Evolutionary conservation across 2,888 invertebrate genomes (phyloP).

Genomic region (Pammene fasciana): DNA sequence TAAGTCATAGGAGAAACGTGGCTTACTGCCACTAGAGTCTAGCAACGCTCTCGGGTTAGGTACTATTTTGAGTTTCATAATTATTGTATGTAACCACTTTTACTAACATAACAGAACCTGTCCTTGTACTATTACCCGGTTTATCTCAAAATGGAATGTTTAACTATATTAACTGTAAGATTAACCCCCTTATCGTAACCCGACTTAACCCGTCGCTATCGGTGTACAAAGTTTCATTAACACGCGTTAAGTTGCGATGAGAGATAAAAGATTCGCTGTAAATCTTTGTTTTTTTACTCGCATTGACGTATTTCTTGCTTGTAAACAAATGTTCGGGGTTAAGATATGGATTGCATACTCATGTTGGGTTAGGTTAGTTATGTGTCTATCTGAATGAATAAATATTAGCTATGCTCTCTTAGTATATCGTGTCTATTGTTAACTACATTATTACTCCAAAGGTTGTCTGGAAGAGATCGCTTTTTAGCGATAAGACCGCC

Average conservation of each 20-base stretch:
- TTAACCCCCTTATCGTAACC: conserved; percentile 31
- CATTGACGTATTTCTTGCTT: not conserved
- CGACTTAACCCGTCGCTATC: conserved; percentile 26
- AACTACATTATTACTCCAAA: no score
- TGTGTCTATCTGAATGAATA: no score
- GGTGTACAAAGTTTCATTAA: conserved; percentile 33
- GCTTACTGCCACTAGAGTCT: no score
- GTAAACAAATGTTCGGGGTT: conserved; percentile 14
- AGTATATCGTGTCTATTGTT: no score
- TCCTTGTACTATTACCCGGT: conserved; percentile 2
- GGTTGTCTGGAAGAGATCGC: no score
- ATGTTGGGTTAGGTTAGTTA: no score
- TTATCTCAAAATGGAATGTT: conserved; percentile 13
- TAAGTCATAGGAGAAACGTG: no score
- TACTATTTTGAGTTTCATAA: no score
- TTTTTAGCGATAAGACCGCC: no score
- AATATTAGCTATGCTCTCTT: no score
- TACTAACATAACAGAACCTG: not conserved
- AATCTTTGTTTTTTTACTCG: conserved; percentile 3
- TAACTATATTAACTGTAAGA: conserved; percentile 12
- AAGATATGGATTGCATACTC: no score
- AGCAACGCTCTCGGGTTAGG: no score
- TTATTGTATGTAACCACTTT: not conserved
- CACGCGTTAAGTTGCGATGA: not conserved
- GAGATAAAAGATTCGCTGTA: not conserved